Conservation (phyloP, 2,113 vertebrate genomes). For the Promerops cafer region DNA sequence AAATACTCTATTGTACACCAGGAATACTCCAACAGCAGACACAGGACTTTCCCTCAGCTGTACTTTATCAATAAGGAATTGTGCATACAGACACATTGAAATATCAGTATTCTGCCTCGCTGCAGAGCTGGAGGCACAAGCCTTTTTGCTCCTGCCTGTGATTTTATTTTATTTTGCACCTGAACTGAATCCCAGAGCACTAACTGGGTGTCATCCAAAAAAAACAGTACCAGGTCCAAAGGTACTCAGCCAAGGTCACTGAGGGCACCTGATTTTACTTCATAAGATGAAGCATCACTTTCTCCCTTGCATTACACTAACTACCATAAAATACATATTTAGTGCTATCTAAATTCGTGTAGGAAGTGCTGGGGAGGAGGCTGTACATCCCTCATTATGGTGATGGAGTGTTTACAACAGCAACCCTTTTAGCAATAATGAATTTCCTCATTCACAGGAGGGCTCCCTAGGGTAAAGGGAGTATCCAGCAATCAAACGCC, state of each 20-base stretch:
- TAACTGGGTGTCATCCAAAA: neutral
- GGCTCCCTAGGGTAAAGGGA: neutral
- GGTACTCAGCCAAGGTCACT: neutral
- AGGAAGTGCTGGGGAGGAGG: neutral
- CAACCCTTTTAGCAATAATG: neutral
- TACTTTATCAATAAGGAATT: neutral
- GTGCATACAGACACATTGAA: neutral
- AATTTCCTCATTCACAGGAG: neutral
- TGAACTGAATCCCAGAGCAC: neutral
- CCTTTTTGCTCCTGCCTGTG: neutral
- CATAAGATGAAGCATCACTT: neutral
- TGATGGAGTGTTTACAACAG: neutral
- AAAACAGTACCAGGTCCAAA: neutral
- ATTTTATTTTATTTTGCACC: neutral
- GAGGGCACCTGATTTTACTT: neutral
- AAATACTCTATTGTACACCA: neutral
- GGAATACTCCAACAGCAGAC: neutral
- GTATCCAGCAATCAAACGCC: neutral
- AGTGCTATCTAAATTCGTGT: neutral
- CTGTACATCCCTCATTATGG: neutral
- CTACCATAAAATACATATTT: neutral
- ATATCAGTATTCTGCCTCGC: neutral
- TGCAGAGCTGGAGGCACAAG: neutral
- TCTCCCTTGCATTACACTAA: neutral
- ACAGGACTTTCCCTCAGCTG: neutral